Evolutionary conservation across 2,797 vertebrate species (phyloP).

Genomic region (Lacerta viridis): DNA sequence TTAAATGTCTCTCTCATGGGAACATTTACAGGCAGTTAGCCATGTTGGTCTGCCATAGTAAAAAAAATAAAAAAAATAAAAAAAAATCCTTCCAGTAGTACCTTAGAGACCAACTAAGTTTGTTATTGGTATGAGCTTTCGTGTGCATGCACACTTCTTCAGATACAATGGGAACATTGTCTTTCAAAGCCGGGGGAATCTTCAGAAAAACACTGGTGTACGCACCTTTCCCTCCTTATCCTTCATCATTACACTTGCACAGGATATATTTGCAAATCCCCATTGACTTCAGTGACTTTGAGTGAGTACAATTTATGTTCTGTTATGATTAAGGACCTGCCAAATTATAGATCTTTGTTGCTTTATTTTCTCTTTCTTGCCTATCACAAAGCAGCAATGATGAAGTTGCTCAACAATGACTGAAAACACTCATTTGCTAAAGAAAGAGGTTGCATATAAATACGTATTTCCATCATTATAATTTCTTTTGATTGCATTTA

Average conservation of each 20-base stretch:
- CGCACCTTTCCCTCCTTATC: not conserved
- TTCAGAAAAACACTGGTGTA: not conserved
- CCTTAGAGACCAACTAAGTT: too few relatives aligned
- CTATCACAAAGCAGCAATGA: conserved; percentile 9
- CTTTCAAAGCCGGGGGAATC: not conserved
- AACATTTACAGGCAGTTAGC: not conserved
- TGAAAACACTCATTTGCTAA: not conserved
- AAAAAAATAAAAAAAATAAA: too few relatives aligned
- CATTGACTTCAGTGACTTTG: not conserved
- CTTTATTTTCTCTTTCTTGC: not conserved
- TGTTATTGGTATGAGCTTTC: too few relatives aligned
- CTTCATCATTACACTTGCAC: not conserved
- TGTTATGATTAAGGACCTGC: conserved; percentile 2
- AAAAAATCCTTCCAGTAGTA: too few relatives aligned
- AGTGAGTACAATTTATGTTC: not conserved
- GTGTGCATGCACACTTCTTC: too few relatives aligned
- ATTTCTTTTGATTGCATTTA: not conserved
- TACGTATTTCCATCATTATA: not conserved
- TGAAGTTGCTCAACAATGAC: conserved; percentile 23
- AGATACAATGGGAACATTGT: not conserved
- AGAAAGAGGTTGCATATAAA: conserved; percentile 22
- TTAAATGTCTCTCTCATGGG: not conserved
- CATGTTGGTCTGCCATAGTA: too few relatives aligned
- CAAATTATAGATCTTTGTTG: not conserved
- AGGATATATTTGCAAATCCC: not conserved